Percentiles rank a stretch among this genome's conserved stretches.
Evolutionary conservation across 2,888 invertebrate genomes (phyloP).

Genomic region (Muschampia plurimacula): DNA sequence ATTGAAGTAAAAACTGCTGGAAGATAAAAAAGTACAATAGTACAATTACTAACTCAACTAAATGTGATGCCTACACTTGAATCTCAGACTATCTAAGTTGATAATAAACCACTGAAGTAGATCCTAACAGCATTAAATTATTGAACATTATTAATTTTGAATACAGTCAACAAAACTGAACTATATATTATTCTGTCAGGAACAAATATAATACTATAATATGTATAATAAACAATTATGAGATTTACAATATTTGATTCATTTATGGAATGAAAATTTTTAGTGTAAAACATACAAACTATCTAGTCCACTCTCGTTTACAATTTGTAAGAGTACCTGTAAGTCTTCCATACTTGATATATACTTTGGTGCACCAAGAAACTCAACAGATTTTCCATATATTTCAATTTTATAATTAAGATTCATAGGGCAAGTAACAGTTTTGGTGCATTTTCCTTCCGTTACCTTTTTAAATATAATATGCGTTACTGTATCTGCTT

Average conservation of each 20-base stretch:
- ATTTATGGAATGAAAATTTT: slow-evolving; percentile 47
- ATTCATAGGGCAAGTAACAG: slow-evolving; percentile 76
- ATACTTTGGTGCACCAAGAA: slow-evolving; percentile 79
- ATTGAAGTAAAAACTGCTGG: too few species aligned
- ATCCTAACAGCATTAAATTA: neutral
- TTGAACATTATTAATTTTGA: neutral
- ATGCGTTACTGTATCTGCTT: slow-evolving; percentile 58
- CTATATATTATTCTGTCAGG: slow-evolving; percentile 14
- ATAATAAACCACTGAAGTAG: neutral
- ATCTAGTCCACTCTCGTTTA: slow-evolving; percentile 75
- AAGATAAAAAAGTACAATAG: neutral
- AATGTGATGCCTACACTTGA: neutral
- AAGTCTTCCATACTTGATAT: slow-evolving; percentile 78
- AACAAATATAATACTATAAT: slow-evolving; percentile 24
- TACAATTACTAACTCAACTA: neutral
- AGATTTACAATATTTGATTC: slow-evolving; percentile 39
- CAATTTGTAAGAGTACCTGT: slow-evolving; percentile 80
- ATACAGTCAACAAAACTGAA: slow-evolving; percentile 31
- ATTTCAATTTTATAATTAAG: slow-evolving; percentile 76
- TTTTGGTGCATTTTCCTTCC: slow-evolving; percentile 66
- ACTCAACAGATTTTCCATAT: slow-evolving; percentile 72
- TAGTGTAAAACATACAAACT: slow-evolving; percentile 75
- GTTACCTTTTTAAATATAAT: slow-evolving; percentile 72
- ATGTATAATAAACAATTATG: slow-evolving; percentile 28
- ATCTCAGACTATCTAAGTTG: neutral